These are phyloP conservation scores for Xiphophorus couchianus DNA, from an alignment of 2,113 vertebrate genomes.

Conservation along the genomic window DNA sequence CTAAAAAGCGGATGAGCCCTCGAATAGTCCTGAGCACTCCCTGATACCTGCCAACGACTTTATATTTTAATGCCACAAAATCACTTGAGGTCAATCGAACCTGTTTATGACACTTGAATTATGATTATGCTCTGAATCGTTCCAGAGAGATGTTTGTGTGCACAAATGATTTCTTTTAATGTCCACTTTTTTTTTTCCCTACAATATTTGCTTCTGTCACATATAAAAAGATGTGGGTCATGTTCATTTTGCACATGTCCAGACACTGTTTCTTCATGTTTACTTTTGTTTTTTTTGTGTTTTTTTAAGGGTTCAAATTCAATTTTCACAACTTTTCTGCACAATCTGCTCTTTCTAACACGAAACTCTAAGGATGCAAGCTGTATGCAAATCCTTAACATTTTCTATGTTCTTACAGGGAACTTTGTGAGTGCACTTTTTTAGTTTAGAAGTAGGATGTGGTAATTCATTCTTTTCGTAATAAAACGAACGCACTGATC, in stretches of 20 bases:
- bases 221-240: neutral
- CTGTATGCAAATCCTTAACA: neutral
- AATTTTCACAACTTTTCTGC: slow-evolving; percentile 2
- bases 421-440: neutral
- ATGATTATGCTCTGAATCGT: neutral
- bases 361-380: neutral
- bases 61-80: slow-evolving; percentile 43
- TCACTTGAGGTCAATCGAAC: slow-evolving; percentile 16
- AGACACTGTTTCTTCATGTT: neutral
- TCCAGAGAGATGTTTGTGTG: neutral
- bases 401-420: neutral
- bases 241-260: slow-evolving; percentile 14
- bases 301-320: neutral
- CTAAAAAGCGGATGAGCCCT: slow-evolving; percentile 31
- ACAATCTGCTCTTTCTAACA: slow-evolving; percentile 5
- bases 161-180: neutral
- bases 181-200: neutral
- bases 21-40: slow-evolving; percentile 50
- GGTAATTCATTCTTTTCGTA: slow-evolving; percentile 17
- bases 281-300: no score
- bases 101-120: slow-evolving; percentile 17
- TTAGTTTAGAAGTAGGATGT: neutral
- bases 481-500: slow-evolving; percentile 8
- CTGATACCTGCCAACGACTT: slow-evolving; percentile 40
- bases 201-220: neutral